Evolutionary conservation across 2,113 vertebrate species (phyloP).

Genomic region (Ochotona curzoniae): DNA sequence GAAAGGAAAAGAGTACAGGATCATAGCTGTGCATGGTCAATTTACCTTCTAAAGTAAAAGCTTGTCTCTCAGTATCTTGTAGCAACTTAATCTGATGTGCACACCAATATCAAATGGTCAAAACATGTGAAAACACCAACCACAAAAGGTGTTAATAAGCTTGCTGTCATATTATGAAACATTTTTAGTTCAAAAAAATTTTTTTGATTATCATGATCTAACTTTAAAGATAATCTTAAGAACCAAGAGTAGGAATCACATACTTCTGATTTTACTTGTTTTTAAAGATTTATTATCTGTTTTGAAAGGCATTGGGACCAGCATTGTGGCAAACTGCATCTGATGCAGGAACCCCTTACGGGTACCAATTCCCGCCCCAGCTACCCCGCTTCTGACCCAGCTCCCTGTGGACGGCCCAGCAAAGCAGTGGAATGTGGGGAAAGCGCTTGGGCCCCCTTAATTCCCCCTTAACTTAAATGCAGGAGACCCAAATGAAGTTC

Average conservation of each 20-base stretch:
- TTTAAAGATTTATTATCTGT: background rate
- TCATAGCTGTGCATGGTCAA: background rate
- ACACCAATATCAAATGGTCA: background rate
- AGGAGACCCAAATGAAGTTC: too few species aligned
- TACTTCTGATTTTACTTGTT: conserved; percentile 22
- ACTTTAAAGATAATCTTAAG: conserved; percentile 42
- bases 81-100: conserved; percentile 57
- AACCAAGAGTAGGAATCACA: conserved; percentile 35
- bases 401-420: too few species aligned
- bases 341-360: too few species aligned
- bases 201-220: background rate
- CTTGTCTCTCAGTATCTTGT: conserved; percentile 58
- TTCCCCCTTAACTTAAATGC: too few species aligned
- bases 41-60: conserved; percentile 67
- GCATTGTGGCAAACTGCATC: too few species aligned
- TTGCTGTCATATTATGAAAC: conserved; percentile 8
- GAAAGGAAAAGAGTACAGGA: conserved; percentile 30
- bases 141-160: conserved; percentile 11
- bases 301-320: too few species aligned
- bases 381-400: too few species aligned
- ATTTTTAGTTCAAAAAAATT: background rate
- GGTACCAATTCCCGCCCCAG: too few species aligned
- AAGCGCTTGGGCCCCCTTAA: too few species aligned
- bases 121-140: conserved; percentile 50
- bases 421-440: too few species aligned